These are phyloP conservation scores for Ochropacha duplaris DNA, from an alignment of 2,888 invertebrate genomes.

Conservation along the genomic window DNA sequence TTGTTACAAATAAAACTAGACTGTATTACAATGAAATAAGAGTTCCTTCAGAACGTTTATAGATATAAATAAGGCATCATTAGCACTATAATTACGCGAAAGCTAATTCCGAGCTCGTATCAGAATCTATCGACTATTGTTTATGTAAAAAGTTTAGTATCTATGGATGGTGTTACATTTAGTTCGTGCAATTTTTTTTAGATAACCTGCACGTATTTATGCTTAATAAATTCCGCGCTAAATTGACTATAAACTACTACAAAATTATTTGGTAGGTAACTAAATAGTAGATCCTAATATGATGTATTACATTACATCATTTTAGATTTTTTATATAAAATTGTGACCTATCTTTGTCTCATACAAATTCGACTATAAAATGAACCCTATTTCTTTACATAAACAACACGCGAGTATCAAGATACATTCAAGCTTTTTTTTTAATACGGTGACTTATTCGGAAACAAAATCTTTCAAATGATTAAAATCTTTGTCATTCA, in stretches of 20 bases:
- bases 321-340: neutral
- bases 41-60: slow-evolving; percentile 16
- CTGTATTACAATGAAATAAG: slow-evolving; percentile 24
- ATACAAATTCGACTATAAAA: neutral
- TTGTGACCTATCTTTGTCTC: neutral
- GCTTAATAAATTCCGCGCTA: neutral
- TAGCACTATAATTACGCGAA: slow-evolving; percentile 50
- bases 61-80: slow-evolving; percentile 49
- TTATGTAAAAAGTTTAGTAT: slow-evolving; percentile 34
- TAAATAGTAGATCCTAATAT: too few relatives aligned
- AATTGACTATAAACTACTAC: too few relatives aligned
- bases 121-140: neutral
- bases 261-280: neutral
- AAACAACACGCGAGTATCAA: neutral
- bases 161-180: neutral
- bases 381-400: neutral
- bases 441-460: neutral
- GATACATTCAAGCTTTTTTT: slow-evolving; percentile 2
- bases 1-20: slow-evolving; percentile 32
- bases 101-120: slow-evolving; percentile 26
- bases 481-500: neutral
- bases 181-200: neutral
- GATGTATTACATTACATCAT: neutral
- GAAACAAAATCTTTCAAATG: neutral
- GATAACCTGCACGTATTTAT: neutral